Base-by-base conservation (phyloP, 2,113 vertebrate species). In the Piaya cayana region DNA sequence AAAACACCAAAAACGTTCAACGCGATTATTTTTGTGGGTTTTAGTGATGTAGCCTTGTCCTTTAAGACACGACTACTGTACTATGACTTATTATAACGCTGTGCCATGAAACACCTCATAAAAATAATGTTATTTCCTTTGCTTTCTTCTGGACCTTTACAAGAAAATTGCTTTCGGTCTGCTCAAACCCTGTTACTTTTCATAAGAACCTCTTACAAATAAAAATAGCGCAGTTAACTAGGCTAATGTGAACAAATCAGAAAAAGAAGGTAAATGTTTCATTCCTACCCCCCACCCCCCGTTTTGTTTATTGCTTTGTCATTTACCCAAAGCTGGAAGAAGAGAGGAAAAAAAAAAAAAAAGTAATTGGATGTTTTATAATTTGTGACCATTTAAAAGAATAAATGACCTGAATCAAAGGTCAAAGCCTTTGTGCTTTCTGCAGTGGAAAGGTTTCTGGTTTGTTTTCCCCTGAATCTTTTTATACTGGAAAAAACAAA, bases 371-470 rank as follows among this genome's bases (percentile, higher is more conserved):
- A 94, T 85, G 94, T 70, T 93, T 96, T 97, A 96, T 97, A 93
- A 97, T 97, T 97, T 95, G 93, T 88, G 84, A 92, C 89, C 86
- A 91, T 97, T 96, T 93, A 97, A 96, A 96, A 95, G 94, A 97
- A 97, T 96, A 97, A 95, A 96, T 97, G 96, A 95, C 92, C 93
- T 96, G 94, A 97, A 97, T 97, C 95, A 96, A 92, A 97, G 97
- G 97, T 97, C 97, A 97, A 52, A 94, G 83, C 82, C 95, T 96
- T 95, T 96, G 94, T 96, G 95, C 82, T 95, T 95, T 95, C 95
- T 95, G 82, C 86, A 88, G 80, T 72, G 78, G 82, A 94, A 89
- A 86, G 89, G 81, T 25, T 93, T 94, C 91, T 89, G 72, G 91
- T 95, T 96, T 93, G 93, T 94, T 95, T 96, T 88, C 34, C 32